These are phyloP conservation scores for Trichosurus vulpecula DNA, from an alignment of 2,797 vertebrate genomes.

Conservation along the genomic window DNA sequence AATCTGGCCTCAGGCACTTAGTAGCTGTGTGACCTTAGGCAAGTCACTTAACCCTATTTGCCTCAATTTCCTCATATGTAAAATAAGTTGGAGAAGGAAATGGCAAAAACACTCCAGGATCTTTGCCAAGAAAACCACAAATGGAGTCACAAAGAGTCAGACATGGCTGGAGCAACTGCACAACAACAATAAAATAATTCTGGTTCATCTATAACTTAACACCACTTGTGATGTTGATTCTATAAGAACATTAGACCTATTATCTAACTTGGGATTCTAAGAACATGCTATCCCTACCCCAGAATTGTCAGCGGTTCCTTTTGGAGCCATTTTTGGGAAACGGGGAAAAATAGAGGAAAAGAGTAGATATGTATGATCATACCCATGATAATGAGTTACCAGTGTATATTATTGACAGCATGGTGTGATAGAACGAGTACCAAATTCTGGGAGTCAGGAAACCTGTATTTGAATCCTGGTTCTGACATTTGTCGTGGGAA, in stretches of 20 bases:
- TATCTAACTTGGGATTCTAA: background rate
- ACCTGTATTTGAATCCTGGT: background rate
- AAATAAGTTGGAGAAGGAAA: background rate
- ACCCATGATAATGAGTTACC: background rate
- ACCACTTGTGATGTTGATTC: background rate
- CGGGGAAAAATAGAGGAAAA: background rate
- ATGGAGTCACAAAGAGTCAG: background rate
- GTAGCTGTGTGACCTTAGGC: background rate
- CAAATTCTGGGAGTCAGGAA: background rate
- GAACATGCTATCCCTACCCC: background rate
- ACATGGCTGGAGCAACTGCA: background rate
- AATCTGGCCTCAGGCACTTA: background rate
- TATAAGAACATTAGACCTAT: background rate
- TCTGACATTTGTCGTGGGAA: background rate
- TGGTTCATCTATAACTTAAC: background rate
- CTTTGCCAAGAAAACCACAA: background rate
- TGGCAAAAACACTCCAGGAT: background rate
- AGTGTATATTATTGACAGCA: background rate
- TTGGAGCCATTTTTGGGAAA: background rate
- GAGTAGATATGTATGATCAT: background rate
- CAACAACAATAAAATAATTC: background rate
- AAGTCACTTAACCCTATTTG: background rate
- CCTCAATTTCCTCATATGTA: background rate
- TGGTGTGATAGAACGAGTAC: background rate
- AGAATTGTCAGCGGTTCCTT: background rate